A percentile compares a stretch with the other conserved stretches of the same genome.
phyloP scores from a whole-genome alignment of 1,140 invertebrate species.

The Diprion similis region DNA sequence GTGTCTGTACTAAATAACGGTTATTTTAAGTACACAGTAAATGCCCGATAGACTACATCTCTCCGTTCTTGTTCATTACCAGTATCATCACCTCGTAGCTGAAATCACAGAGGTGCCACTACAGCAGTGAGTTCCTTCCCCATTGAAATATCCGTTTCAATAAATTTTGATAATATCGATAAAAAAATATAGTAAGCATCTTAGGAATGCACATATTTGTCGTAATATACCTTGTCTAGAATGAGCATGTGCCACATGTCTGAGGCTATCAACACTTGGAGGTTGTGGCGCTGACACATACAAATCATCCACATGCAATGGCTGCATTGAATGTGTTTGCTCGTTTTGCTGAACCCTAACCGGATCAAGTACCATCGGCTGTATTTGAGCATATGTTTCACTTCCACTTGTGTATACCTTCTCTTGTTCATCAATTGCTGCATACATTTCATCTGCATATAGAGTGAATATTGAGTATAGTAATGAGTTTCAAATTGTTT shows the following conservation, averaged over 20 bases:
- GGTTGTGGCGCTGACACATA: constrained; percentile 60
- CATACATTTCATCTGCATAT: constrained; percentile 84
- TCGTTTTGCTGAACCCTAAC: constrained; percentile 57
- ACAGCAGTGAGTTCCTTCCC: too few relatives aligned
- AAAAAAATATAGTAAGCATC: neutral
- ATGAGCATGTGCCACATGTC: constrained; percentile 69
- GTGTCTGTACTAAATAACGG: too few relatives aligned
- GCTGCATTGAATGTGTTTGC: constrained; percentile 43
- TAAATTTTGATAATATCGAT: constrained; percentile 7
- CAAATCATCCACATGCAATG: constrained; percentile 41
- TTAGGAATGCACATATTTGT: neutral
- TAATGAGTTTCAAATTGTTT: neutral
- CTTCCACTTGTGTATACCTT: constrained; percentile 81
- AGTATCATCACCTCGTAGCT: too few relatives aligned
- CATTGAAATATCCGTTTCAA: neutral
- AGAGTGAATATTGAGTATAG: constrained; percentile 23
- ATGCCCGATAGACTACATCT: too few relatives aligned
- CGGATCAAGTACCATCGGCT: constrained; percentile 66
- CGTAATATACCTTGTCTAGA: constrained; percentile 70
- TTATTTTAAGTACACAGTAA: too few relatives aligned
- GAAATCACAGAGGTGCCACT: too few relatives aligned
- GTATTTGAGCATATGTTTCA: constrained; percentile 88
- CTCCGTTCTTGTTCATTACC: too few relatives aligned
- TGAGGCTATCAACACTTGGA: constrained; percentile 67
- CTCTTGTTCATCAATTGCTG: constrained; percentile 83